Conservation (phyloP, 2,113 vertebrate genomes). For the Emydura subglobosa region DNA sequence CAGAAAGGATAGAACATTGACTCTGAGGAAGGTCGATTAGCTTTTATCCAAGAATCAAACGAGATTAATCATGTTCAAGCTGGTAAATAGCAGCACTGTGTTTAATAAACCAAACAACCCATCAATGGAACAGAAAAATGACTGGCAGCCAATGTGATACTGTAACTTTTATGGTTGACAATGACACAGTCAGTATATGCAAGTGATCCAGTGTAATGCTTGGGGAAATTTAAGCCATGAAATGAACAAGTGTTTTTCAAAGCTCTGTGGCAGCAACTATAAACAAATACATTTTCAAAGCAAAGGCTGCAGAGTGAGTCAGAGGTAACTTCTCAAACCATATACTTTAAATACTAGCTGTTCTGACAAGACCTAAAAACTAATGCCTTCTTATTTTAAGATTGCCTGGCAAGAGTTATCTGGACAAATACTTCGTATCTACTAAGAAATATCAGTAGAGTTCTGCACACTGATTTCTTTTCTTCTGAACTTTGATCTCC, state of each 20-base stretch:
- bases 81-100: background rate
- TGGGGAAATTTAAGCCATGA: background rate
- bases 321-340: slow-evolving; percentile 11
- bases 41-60: slow-evolving; percentile 37
- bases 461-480: slow-evolving; percentile 49
- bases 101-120: background rate
- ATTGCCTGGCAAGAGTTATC: background rate
- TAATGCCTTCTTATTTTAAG: slow-evolving; percentile 27
- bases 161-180: slow-evolving; percentile 33
- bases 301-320: background rate
- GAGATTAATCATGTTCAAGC: slow-evolving; percentile 61
- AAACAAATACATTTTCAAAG: slow-evolving; percentile 35
- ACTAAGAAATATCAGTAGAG: slow-evolving; percentile 36
- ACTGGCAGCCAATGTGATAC: background rate
- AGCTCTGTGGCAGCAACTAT: background rate
- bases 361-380: slow-evolving; percentile 36
- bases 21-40: slow-evolving; percentile 46
- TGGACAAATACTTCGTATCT: slow-evolving; percentile 35
- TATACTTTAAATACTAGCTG: slow-evolving; percentile 49
- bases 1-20: slow-evolving; percentile 48
- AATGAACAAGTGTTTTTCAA: background rate
- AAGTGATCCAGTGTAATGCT: slow-evolving; percentile 28
- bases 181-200: rapidly evolving
- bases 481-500: slow-evolving; percentile 18
- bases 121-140: background rate